phyloP scores from a whole-genome alignment of 2,113 vertebrate genomes.

The Empidonax alnorum region DNA sequence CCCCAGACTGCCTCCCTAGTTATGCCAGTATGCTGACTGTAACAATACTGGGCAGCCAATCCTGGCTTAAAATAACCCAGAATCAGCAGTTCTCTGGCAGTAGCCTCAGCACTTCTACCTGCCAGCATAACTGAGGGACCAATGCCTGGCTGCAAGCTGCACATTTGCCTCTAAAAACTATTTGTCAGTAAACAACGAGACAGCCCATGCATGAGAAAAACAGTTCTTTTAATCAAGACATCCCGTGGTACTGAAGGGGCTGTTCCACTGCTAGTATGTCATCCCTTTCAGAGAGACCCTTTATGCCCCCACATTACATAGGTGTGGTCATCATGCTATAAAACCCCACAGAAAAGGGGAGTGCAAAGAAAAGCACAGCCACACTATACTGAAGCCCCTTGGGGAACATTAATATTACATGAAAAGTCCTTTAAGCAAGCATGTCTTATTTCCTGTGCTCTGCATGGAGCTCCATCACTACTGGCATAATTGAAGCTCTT shows the following conservation, averaged over 20 bases:
- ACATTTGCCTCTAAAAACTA: neutral
- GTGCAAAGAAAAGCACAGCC: neutral
- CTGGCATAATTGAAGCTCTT: rapidly evolving
- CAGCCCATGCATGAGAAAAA: neutral
- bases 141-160: neutral
- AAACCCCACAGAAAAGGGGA: neutral
- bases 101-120: constrained; percentile 47
- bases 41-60: neutral
- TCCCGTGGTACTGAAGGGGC: rapidly evolving
- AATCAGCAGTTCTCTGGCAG: constrained; percentile 39
- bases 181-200: neutral
- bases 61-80: constrained; percentile 14
- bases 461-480: rapidly evolving
- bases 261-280: no score
- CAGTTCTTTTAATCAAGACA: rapidly evolving
- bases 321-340: rapidly evolving
- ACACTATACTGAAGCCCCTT: rapidly evolving
- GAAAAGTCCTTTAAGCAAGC: neutral
- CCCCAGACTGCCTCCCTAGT: neutral
- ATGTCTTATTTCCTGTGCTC: neutral
- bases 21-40: neutral
- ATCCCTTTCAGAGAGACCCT: rapidly evolving
- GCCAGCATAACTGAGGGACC: neutral
- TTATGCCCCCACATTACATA: rapidly evolving
- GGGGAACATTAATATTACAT: neutral